Evolutionary conservation across 2,888 invertebrate genomes (phyloP), one percentile per base, ranked within the genome.

Genomic region (Ferrisia virgata): DNA sequence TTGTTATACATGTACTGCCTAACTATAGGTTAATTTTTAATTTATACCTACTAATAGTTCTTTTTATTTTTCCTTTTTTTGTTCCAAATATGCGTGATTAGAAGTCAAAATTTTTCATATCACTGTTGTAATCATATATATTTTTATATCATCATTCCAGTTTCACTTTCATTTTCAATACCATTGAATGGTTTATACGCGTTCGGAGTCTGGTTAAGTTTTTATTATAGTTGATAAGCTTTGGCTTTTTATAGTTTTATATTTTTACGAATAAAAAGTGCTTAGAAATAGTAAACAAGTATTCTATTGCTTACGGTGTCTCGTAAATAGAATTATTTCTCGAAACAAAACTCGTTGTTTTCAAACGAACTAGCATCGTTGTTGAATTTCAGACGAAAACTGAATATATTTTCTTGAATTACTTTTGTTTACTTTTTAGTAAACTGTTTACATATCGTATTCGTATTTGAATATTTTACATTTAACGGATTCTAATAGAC

Each of bases 71-170:
- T n/a, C n/a, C n/a, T n/a, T n/a, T 22, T 53, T 53, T 53, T 53
- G 43, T 53, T 53, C 53, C 53, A 22, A 53, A 4, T 53, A 1
- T 53, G 53, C 53, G 22, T 43, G n/a, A 40, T 40, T 43, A 43
- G 9, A 13, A 28, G 64, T 64, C 64, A 64, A 64, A 64, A 64
- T 64, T 64, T 64, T 28, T 64, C 64, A 64, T 64, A 64, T 64
- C 64, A 64, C 28, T 64, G 64, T 64, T 64, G 53, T 64, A 64
- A 64, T n/a, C n/a, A n/a, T n/a, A n/a, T n/a, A n/a, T 64, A 28
- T 64, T 64, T 28, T 28, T 64, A 25, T 64, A 64, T 64, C 64
- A 64, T 64, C 64, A 64, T 64, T 64, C 64, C 64, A 64, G 8
- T 64, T 64, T 1, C 18, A 53, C 53, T 18, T 64, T 28, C 25